phyloP scores from a whole-genome alignment of 2,888 invertebrate species.

The Anarsia innoxiella region DNA sequence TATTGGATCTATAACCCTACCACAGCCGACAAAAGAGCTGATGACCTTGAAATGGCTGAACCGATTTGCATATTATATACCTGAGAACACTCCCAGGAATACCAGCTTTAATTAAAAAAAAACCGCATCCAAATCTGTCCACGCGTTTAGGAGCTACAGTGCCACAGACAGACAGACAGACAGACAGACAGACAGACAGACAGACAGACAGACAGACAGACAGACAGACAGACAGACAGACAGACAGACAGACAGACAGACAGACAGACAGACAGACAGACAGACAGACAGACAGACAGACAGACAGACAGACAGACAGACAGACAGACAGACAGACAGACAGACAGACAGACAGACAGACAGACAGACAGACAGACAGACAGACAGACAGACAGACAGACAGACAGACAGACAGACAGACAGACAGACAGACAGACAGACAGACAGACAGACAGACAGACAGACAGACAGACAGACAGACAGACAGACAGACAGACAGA shows the following conservation, averaged over 20 bases:
- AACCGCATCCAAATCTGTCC: too few species aligned
- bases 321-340: constrained; percentile 1
- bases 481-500: constrained; percentile 1
- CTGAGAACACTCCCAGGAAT: too few species aligned
- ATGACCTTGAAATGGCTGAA: too few species aligned
- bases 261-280: constrained; percentile 1
- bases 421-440: constrained; percentile 1
- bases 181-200: constrained; percentile 1
- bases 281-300: constrained; percentile 1
- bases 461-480: constrained; percentile 1
- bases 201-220: constrained; percentile 1
- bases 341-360: constrained; percentile 1
- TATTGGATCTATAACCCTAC: too few species aligned
- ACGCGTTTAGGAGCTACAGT: too few species aligned
- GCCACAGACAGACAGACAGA: too few species aligned
- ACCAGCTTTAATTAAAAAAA: too few species aligned
- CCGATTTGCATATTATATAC: too few species aligned
- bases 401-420: constrained; percentile 1
- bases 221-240: constrained; percentile 1
- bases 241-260: constrained; percentile 1
- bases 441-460: constrained; percentile 1
- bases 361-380: constrained; percentile 1
- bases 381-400: constrained; percentile 1
- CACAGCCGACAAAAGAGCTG: too few species aligned
- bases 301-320: constrained; percentile 1